These are phyloP conservation scores for Cyanocitta stelleri DNA, from an alignment of 2,113 vertebrate genomes.

Conservation along the genomic window DNA sequence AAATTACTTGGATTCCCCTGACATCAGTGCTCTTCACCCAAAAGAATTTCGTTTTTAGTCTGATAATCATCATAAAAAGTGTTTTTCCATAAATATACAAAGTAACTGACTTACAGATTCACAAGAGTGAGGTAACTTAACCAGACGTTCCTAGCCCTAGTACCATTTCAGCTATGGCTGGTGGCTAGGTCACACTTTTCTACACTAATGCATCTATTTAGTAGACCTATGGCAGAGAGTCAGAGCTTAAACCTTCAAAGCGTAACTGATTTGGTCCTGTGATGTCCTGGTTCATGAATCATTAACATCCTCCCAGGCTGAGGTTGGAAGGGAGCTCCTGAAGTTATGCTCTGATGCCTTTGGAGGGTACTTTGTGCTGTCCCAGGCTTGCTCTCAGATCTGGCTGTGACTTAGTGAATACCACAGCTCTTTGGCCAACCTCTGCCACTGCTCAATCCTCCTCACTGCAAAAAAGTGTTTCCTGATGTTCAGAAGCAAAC, in stretches of 20 bases:
- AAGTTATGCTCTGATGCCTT: not conserved
- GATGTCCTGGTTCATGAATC: slow-evolving; percentile 5
- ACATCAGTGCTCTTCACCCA: not conserved
- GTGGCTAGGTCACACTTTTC: not conserved
- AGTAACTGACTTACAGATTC: no score
- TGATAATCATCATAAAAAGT: not conserved
- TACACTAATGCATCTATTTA: not conserved
- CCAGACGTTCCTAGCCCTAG: not conserved
- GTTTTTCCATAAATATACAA: not conserved
- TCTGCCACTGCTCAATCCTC: not conserved
- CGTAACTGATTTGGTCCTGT: slow-evolving; percentile 11
- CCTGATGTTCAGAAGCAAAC: not conserved
- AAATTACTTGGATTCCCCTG: not conserved
- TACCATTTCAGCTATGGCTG: not conserved
- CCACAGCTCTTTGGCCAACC: not conserved
- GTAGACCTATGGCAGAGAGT: not conserved
- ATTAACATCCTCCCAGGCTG: not conserved
- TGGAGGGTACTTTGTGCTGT: not conserved
- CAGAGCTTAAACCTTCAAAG: not conserved
- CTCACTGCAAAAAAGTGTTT: not conserved
- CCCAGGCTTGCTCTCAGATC: not conserved
- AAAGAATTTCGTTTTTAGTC: not conserved
- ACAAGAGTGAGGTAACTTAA: not conserved
- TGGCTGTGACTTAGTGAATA: not conserved
- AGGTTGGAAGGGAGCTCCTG: not conserved